Percentiles rank a stretch among this genome's conserved stretches.
These are phyloP conservation scores for Myrmophylax atrothorax DNA, from an alignment of 2,113 vertebrate species.

Conservation along the genomic window DNA sequence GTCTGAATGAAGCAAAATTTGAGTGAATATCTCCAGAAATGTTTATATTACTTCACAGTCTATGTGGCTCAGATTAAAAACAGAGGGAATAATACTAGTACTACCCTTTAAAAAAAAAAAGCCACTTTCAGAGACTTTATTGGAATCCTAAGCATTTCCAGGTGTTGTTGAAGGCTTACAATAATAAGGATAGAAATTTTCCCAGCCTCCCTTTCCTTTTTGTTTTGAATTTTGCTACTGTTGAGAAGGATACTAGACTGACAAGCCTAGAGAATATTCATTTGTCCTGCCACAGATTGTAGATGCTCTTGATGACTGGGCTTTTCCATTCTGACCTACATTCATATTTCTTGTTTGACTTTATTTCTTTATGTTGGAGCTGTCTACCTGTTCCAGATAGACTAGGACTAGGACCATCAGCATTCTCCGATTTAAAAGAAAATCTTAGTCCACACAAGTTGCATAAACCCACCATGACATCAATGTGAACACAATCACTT, in stretches of 20 bases:
- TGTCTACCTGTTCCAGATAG: background rate
- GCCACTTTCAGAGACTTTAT: background rate
- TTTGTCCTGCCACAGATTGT: background rate
- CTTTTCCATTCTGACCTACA: background rate
- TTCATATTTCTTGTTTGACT: background rate
- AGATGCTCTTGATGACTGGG: background rate
- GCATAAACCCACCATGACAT: background rate
- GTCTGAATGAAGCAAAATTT: background rate
- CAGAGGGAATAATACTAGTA: background rate
- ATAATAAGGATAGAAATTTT: background rate
- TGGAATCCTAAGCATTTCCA: constrained; percentile 44
- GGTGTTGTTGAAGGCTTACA: constrained; percentile 2
- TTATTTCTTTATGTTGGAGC: background rate
- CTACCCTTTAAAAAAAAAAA: background rate
- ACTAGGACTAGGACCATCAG: background rate
- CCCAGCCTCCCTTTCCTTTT: background rate
- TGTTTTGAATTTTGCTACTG: background rate
- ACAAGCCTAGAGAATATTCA: background rate
- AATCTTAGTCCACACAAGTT: background rate
- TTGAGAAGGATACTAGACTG: background rate
- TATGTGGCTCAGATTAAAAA: background rate
- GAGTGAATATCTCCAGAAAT: background rate
- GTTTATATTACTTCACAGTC: background rate
- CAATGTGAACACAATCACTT: background rate
- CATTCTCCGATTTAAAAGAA: background rate